Evolutionary conservation across 2,113 vertebrate genomes (phyloP).

Genomic region (Syrrhaptes paradoxus): DNA sequence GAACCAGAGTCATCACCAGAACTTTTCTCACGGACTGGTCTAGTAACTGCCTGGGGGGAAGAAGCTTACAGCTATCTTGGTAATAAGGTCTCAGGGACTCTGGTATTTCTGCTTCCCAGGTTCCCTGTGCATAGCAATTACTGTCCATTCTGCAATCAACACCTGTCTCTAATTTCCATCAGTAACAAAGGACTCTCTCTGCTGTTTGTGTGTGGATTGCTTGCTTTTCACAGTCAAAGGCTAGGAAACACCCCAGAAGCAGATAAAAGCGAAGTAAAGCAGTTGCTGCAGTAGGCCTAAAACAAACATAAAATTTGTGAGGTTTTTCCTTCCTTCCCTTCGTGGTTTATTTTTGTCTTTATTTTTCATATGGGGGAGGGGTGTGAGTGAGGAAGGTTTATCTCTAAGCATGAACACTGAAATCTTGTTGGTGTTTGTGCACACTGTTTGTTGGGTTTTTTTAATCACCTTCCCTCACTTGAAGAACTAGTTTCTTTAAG

Average conservation of each 20-base stretch:
- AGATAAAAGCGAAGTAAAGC: constrained; percentile 12
- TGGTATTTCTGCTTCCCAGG: constrained; percentile 9
- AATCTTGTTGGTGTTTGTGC: background rate
- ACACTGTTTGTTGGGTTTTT: background rate
- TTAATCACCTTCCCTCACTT: background rate
- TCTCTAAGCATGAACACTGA: background rate
- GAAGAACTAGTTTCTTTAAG: background rate
- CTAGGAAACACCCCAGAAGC: background rate
- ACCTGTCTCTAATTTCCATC: background rate
- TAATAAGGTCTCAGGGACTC: background rate
- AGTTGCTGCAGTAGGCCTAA: background rate
- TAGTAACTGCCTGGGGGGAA: background rate
- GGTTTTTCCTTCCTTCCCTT: constrained; percentile 60
- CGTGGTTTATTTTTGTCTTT: constrained; percentile 40
- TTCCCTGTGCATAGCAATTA: background rate
- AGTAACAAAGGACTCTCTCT: background rate
- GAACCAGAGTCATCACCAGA: constrained; percentile 27
- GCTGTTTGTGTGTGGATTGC: background rate
- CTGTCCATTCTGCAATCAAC: background rate
- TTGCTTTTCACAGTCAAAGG: background rate
- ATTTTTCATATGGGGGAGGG: background rate
- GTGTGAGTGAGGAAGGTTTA: background rate
- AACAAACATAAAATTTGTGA: background rate
- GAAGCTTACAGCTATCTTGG: background rate
- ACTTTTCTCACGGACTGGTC: constrained; percentile 41